Conservation (phyloP, 2,888 invertebrate species). For the Kuschelorhynchus macadamiae region DNA sequence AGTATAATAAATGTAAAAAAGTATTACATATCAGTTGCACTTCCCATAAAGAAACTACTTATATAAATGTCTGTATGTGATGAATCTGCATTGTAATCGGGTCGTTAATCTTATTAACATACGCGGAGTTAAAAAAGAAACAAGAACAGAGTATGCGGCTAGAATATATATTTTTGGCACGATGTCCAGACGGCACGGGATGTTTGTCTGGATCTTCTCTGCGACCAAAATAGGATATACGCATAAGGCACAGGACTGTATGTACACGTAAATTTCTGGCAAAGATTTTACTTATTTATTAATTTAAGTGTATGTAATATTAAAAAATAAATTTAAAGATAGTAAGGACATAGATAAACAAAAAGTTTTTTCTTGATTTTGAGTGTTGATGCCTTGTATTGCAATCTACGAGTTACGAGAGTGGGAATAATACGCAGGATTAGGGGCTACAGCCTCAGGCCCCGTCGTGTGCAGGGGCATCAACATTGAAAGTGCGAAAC, state of each 20-base stretch:
- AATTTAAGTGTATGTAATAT: background rate
- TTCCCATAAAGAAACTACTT: too few relatives aligned
- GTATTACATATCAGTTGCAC: too few relatives aligned
- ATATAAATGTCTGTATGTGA: constrained; percentile 18
- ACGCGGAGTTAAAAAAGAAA: constrained; percentile 20
- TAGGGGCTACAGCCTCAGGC: too few relatives aligned
- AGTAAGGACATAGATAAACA: too few relatives aligned
- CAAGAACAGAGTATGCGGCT: constrained; percentile 17
- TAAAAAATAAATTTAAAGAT: too few relatives aligned
- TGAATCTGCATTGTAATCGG: constrained; percentile 25
- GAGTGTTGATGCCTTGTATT: too few relatives aligned
- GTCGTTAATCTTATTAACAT: constrained; percentile 25
- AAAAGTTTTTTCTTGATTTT: too few relatives aligned
- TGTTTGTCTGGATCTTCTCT: constrained; percentile 29
- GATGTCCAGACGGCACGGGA: constrained; percentile 34
- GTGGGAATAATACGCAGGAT: too few relatives aligned
- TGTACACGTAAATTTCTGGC: background rate
- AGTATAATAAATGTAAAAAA: too few relatives aligned
- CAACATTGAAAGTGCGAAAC: too few relatives aligned
- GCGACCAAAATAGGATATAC: constrained; percentile 18
- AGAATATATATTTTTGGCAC: constrained; percentile 38
- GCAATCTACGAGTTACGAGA: too few relatives aligned
- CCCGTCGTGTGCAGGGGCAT: too few relatives aligned
- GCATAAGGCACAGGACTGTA: background rate
- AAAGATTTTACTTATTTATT: background rate